phyloP scores from a whole-genome alignment of 2,113 vertebrate species.

The Xiphophorus hellerii region DNA sequence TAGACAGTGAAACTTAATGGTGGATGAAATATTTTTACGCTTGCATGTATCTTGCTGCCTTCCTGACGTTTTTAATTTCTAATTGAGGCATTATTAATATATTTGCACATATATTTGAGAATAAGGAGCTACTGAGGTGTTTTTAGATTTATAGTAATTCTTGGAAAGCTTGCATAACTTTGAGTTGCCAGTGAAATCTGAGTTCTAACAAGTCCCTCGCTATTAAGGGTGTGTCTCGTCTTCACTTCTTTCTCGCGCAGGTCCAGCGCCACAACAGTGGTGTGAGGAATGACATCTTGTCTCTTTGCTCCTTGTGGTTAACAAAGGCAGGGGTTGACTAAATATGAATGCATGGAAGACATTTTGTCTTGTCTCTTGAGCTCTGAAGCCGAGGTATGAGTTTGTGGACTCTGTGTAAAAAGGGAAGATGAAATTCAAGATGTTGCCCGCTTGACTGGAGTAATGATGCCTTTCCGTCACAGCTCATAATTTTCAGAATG shows the following conservation, averaged over 20 bases:
- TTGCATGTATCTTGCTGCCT: constrained; percentile 27
- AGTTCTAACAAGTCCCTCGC: constrained; percentile 9
- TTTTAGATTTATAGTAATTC: not conserved
- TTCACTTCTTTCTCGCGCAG: not conserved
- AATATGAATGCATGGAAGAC: constrained; percentile 9
- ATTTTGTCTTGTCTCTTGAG: constrained; percentile 4
- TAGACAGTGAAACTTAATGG: constrained; percentile 54
- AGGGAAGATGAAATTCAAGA: not conserved
- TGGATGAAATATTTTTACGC: constrained; percentile 36
- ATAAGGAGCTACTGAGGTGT: constrained; percentile 18
- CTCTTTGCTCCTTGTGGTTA: constrained; percentile 19
- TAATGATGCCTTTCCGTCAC: not conserved
- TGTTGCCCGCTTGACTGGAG: not conserved
- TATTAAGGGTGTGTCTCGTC: constrained; percentile 38
- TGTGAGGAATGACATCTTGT: not conserved
- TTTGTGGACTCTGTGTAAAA: not conserved
- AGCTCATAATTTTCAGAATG: not conserved
- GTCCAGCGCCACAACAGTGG: constrained; percentile 9
- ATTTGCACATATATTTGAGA: not conserved
- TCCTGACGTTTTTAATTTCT: constrained; percentile 36
- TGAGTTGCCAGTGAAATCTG: constrained; percentile 17
- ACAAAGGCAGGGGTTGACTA: not conserved
- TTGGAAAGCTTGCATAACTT: not conserved
- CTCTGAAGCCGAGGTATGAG: constrained; percentile 8
- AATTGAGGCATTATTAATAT: constrained; percentile 1